A percentile compares a stretch with the other conserved stretches of the same genome.
These are phyloP conservation scores for Aselliscus stoliczkanus DNA, from an alignment of 2,797 vertebrate species.

Conservation along the genomic window DNA sequence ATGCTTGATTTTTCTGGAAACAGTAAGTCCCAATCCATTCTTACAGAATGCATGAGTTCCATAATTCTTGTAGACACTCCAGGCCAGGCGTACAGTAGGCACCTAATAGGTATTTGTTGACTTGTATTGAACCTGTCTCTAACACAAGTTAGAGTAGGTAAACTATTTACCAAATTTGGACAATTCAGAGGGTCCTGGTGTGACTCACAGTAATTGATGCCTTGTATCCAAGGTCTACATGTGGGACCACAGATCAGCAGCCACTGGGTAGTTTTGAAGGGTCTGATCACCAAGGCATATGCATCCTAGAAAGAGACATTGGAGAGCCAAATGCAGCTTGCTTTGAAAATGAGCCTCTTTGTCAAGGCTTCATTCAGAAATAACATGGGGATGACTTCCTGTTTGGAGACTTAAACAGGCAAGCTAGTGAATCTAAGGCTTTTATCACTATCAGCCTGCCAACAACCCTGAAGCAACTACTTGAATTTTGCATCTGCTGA, in stretches of 20 bases:
- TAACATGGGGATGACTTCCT: neutral
- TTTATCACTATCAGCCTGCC: neutral
- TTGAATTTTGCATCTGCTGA: neutral
- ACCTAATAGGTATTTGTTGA: neutral
- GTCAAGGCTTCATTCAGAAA: neutral
- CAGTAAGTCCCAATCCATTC: neutral
- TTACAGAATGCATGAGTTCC: neutral
- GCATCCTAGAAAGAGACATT: neutral
- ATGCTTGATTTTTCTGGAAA: neutral
- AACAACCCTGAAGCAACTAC: fast-evolving
- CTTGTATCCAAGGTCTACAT: neutral
- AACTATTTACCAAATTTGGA: neutral
- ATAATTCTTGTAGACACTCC: neutral
- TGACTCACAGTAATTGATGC: neutral
- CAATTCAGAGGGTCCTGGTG: neutral
- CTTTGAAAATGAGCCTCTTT: neutral
- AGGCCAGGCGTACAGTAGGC: neutral
- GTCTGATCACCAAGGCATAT: neutral
- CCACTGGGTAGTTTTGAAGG: neutral
- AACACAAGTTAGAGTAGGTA: neutral
- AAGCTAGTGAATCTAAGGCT: neutral
- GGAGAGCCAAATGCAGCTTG: neutral
- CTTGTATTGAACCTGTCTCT: neutral
- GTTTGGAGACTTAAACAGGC: neutral
- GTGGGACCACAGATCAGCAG: neutral